Conservation (phyloP, 2,797 vertebrate genomes). For the Vespertilio murinus region DNA sequence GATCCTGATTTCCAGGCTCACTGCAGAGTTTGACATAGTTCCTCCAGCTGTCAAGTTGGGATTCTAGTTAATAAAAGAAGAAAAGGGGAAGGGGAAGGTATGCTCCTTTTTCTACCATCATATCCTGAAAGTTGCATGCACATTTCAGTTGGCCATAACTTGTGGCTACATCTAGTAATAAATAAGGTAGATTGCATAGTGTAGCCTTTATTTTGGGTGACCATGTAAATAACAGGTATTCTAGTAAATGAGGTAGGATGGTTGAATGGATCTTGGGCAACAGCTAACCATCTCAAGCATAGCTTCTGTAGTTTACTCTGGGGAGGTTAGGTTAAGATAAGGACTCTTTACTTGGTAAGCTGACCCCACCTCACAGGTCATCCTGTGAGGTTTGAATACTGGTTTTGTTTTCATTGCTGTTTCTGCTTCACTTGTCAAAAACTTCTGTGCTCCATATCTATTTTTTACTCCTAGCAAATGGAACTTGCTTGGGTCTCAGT, state of each 20-base stretch:
- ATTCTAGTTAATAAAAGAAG: neutral
- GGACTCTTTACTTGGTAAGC: neutral
- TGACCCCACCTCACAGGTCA: neutral
- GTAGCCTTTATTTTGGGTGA: neutral
- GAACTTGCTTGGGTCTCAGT: neutral
- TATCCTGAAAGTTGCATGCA: neutral
- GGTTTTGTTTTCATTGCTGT: neutral
- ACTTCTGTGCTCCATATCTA: neutral
- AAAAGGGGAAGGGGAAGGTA: neutral
- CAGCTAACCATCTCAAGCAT: neutral
- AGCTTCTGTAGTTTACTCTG: neutral
- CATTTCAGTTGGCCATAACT: neutral
- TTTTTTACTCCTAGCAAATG: neutral
- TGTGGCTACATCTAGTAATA: neutral
- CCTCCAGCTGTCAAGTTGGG: neutral
- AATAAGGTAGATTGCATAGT: slow-evolving; percentile 18
- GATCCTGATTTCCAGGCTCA: neutral
- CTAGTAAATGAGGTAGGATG: neutral
- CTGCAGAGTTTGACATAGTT: neutral
- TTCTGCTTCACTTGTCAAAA: neutral
- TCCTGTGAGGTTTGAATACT: neutral
- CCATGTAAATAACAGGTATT: neutral
- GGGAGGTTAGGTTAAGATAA: neutral
- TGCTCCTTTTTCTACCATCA: neutral
- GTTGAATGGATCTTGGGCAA: neutral